phyloP scores from a whole-genome alignment of 2,888 invertebrate genomes.

The Chrysolina haemoptera region DNA sequence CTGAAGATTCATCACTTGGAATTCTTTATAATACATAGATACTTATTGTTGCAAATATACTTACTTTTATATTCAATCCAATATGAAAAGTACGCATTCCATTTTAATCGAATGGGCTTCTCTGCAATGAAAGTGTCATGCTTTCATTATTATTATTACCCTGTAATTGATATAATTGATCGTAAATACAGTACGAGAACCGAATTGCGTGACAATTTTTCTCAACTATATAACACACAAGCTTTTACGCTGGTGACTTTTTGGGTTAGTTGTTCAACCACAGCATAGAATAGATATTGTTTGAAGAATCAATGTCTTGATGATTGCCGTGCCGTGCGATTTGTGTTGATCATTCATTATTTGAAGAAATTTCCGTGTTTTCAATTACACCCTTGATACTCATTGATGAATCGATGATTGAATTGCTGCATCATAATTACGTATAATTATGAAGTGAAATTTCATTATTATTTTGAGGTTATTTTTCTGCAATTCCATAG shows the following conservation, averaged over 20 bases:
- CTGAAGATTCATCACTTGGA: too few relatives aligned
- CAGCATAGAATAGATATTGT: too few relatives aligned
- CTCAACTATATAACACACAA: neutral
- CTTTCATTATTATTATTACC: neutral
- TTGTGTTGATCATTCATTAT: slow-evolving; percentile 9
- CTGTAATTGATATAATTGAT: slow-evolving; percentile 11
- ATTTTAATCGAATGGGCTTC: neutral
- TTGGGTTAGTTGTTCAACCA: slow-evolving; percentile 29
- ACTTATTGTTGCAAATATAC: too few relatives aligned
- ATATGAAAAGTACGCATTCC: neutral
- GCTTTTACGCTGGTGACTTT: slow-evolving; percentile 23
- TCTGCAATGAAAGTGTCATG: neutral
- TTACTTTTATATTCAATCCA: too few relatives aligned
- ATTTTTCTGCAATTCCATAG: neutral
- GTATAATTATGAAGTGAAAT: neutral
- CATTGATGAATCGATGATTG: neutral
- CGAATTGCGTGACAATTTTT: slow-evolving; percentile 29
- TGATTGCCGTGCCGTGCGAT: neutral
- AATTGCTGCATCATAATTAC: neutral
- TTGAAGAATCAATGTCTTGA: slow-evolving; percentile 1
- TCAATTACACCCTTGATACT: neutral
- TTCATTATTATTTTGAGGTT: neutral
- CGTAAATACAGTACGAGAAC: slow-evolving; percentile 10
- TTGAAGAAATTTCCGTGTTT: slow-evolving; percentile 6
- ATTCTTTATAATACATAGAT: too few relatives aligned